Evolutionary conservation across 2,113 vertebrate species (phyloP).

Genomic region (Pholis gunnellus): DNA sequence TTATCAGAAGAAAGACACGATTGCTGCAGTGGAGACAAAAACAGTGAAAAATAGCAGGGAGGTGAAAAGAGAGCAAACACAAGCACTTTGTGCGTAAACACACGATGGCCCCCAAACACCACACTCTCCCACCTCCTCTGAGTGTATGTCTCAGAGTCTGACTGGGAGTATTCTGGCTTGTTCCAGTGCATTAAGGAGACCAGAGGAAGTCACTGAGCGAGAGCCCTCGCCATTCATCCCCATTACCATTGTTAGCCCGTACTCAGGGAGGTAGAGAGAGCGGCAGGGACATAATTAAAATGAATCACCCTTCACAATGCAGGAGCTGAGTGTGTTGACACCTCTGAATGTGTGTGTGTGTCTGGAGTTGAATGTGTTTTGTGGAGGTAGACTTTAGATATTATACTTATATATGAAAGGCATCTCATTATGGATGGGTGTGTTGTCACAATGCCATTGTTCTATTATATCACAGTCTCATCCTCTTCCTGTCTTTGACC

Average conservation of each 20-base stretch:
- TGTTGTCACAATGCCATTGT: background rate
- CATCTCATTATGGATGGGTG: background rate
- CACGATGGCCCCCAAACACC: background rate
- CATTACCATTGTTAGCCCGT: constrained; percentile 65
- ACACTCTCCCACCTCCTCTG: background rate
- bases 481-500: background rate
- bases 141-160: constrained; percentile 23
- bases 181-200: constrained; percentile 69
- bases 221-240: constrained; percentile 63
- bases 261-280: constrained; percentile 48
- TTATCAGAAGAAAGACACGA: background rate
- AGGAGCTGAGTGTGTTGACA: constrained; percentile 4
- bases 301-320: constrained; percentile 57
- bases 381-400: constrained; percentile 21
- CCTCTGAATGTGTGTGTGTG: constrained; percentile 3
- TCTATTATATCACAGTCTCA: background rate
- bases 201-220: constrained; percentile 69
- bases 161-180: constrained; percentile 54
- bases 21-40: background rate
- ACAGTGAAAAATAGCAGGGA: background rate
- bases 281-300: constrained; percentile 63
- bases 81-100: constrained; percentile 6
- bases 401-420: background rate
- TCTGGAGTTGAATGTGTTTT: constrained; percentile 1
- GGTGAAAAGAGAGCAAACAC: constrained; percentile 7